These are phyloP conservation scores for Ptilonorhynchus violaceus DNA, from an alignment of 2,113 vertebrate genomes.

Conservation along the genomic window DNA sequence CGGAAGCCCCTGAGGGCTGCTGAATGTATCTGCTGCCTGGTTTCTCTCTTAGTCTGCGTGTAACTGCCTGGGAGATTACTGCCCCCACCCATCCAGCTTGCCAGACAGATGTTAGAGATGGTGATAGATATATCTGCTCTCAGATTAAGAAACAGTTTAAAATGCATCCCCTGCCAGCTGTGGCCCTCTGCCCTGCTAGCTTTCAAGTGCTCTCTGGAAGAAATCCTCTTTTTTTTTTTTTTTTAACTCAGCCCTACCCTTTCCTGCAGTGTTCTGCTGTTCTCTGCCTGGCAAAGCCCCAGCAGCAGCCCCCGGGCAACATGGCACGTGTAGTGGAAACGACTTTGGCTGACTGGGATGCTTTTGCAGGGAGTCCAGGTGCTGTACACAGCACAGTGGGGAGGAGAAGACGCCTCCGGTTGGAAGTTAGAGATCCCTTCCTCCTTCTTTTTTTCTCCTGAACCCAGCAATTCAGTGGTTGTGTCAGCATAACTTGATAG, in stretches of 20 bases:
- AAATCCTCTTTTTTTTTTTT: not conserved
- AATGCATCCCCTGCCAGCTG: not conserved
- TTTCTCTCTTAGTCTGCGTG: not conserved
- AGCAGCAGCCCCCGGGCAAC: not conserved
- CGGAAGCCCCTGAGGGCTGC: not conserved
- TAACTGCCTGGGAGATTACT: not conserved
- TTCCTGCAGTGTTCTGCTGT: not conserved
- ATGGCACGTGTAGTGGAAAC: not conserved
- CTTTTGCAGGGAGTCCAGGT: not conserved
- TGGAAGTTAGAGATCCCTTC: not conserved
- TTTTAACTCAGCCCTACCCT: not conserved
- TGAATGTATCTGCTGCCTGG: not conserved
- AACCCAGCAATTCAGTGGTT: not conserved
- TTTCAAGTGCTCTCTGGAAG: not conserved
- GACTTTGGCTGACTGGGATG: not conserved
- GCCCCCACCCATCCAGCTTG: not conserved
- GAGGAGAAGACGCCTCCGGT: not conserved
- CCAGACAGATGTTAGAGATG: not conserved
- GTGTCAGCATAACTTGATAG: not conserved
- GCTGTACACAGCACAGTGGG: not conserved
- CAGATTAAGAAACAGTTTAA: conserved; percentile 2
- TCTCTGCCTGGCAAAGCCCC: not conserved
- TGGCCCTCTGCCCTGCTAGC: not conserved
- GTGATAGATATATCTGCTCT: not conserved
- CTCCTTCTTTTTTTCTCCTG: not conserved